A percentile compares a stretch with the other conserved stretches of the same genome.
Evolutionary conservation across 2,888 invertebrate genomes (phyloP).

Genomic region (Ctena decussata): DNA sequence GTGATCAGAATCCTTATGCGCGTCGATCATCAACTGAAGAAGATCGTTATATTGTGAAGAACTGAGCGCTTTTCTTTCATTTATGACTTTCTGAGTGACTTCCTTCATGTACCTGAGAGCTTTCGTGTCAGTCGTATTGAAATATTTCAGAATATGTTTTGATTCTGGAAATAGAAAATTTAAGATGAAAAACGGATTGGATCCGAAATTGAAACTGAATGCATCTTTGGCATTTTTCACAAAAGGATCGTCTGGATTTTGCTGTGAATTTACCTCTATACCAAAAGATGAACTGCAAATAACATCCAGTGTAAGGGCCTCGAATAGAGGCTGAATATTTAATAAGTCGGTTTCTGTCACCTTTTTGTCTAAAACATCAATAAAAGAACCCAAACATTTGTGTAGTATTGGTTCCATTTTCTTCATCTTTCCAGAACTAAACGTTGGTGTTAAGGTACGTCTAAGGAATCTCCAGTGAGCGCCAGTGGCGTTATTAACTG

Average conservation of each 20-base stretch:
- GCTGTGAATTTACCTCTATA: slow-evolving; percentile 61
- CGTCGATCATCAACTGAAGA: slow-evolving; percentile 62
- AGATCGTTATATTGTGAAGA: slow-evolving; percentile 40
- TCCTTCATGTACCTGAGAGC: slow-evolving; percentile 41
- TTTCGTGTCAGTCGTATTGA: slow-evolving; percentile 52
- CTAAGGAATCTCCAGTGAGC: slow-evolving; percentile 58
- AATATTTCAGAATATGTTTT: slow-evolving; percentile 42
- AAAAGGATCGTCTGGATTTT: slow-evolving; percentile 57
- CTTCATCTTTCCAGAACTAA: slow-evolving; percentile 56
- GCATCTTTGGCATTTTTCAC: slow-evolving; percentile 49
- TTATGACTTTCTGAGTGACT: slow-evolving; percentile 28
- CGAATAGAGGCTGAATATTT: slow-evolving; percentile 51
- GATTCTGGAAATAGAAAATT: slow-evolving; percentile 53
- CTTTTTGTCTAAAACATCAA: slow-evolving; percentile 23
- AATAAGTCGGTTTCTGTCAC: background rate
- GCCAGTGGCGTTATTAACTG: slow-evolving; percentile 39
- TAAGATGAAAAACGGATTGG: slow-evolving; percentile 38
- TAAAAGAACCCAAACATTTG: slow-evolving; percentile 26
- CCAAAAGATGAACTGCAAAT: slow-evolving; percentile 71
- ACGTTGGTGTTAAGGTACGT: slow-evolving; percentile 52
- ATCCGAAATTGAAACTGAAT: slow-evolving; percentile 40
- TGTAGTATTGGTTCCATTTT: slow-evolving; percentile 53
- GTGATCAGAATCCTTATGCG: slow-evolving; percentile 22
- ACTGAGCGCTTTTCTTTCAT: slow-evolving; percentile 36
- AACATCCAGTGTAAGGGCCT: slow-evolving; percentile 67